These are phyloP conservation scores for Entomobrya multifasciata DNA, from an alignment of 2,888 invertebrate genomes.

Conservation along the genomic window DNA sequence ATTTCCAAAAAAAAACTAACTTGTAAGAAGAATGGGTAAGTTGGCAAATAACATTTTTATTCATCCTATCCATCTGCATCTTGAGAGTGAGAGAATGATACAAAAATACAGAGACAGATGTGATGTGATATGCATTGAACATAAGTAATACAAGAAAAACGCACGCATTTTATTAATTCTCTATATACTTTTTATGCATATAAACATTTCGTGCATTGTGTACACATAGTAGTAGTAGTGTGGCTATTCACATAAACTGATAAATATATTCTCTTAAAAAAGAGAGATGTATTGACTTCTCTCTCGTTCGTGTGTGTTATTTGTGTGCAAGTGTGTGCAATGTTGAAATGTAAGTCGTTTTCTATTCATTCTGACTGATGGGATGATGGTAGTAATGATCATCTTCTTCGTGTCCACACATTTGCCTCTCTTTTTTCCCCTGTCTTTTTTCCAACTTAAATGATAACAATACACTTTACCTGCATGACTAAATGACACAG, in stretches of 20 bases:
- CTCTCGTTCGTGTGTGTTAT: not conserved
- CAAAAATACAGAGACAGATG: too few species aligned
- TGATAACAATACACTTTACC: not conserved
- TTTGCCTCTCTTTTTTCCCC: constrained; percentile 67
- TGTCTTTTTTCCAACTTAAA: not conserved
- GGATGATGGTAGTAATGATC: constrained; percentile 16
- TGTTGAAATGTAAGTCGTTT: not conserved
- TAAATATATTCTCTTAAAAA: not conserved
- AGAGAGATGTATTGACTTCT: not conserved
- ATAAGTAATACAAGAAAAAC: too few species aligned
- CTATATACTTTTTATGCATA: not conserved
- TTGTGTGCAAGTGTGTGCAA: not conserved
- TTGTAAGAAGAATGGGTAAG: too few species aligned
- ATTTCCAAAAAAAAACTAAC: too few species aligned
- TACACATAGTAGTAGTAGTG: not conserved
- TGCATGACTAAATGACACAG: not conserved
- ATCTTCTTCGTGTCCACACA: constrained; percentile 62
- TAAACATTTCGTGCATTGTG: not conserved
- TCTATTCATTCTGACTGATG: too few species aligned
- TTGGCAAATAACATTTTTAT: too few species aligned
- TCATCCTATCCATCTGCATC: too few species aligned
- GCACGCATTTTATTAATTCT: too few species aligned
- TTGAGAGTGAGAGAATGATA: too few species aligned
- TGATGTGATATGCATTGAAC: too few species aligned
- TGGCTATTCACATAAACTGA: not conserved